Conservation (phyloP, 2,797 vertebrate species). For the Acipenser oxyrinchus region DNA sequence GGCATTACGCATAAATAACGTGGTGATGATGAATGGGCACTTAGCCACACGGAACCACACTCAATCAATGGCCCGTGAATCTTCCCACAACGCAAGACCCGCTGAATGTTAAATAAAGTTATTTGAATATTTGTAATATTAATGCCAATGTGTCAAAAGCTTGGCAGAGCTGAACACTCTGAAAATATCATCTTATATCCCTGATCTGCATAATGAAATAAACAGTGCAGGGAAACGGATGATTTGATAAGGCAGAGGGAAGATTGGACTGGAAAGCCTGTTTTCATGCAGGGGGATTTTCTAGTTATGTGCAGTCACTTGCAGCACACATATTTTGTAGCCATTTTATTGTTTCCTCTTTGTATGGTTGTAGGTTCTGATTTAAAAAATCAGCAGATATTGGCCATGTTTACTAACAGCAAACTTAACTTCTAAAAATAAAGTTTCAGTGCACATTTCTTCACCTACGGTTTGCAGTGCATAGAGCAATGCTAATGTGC, state of each 20-base stretch:
- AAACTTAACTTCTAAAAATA: too few species aligned
- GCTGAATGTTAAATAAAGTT: constrained; percentile 69
- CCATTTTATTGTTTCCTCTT: too few species aligned
- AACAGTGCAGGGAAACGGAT: not conserved
- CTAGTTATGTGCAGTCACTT: too few species aligned
- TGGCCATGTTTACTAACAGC: too few species aligned
- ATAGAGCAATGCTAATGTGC: too few species aligned
- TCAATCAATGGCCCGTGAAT: constrained; percentile 65
- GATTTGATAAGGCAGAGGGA: constrained; percentile 7
- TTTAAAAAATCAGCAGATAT: too few species aligned
- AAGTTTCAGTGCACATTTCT: too few species aligned
- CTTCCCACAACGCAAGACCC: constrained; percentile 49
- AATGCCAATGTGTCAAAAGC: constrained; percentile 55
- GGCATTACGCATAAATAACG: constrained; percentile 56
- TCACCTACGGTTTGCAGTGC: too few species aligned
- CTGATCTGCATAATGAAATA: constrained; percentile 19
- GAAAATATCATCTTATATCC: constrained; percentile 27
- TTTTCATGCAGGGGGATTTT: too few species aligned
- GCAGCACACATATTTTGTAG: too few species aligned
- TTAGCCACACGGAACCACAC: constrained; percentile 51
- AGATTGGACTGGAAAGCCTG: too few species aligned
- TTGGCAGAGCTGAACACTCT: constrained; percentile 42
- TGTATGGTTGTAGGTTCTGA: too few species aligned
- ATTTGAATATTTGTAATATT: constrained; percentile 72
- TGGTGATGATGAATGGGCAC: constrained; percentile 62